Percentiles rank a stretch among this genome's conserved stretches.
Conservation (phyloP, 2,113 vertebrate genomes). For the Thomomys bottae region DNA sequence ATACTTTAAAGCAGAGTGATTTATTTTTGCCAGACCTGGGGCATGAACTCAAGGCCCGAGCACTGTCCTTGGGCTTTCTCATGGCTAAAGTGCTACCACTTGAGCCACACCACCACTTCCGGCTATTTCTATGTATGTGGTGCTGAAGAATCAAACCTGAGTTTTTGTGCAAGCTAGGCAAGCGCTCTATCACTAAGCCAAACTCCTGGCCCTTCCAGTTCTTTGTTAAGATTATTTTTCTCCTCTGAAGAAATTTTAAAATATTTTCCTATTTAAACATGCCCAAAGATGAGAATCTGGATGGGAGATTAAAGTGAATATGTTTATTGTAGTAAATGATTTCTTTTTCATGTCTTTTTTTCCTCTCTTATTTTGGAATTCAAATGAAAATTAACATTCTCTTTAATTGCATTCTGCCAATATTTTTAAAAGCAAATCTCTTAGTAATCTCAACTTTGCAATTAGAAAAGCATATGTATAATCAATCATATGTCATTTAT, state of each 20-base stretch:
- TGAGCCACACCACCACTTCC: too few relatives aligned
- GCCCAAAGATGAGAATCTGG: background rate
- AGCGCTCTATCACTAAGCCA: too few relatives aligned
- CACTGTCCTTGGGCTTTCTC: too few relatives aligned
- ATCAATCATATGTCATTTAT: background rate
- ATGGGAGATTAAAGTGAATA: conserved; percentile 17
- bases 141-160: too few relatives aligned
- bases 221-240: background rate
- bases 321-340: background rate
- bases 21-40: background rate
- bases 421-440: background rate
- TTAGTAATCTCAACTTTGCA: conserved; percentile 27
- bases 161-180: too few relatives aligned
- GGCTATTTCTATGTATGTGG: too few relatives aligned
- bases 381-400: conserved; percentile 44
- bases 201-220: too few relatives aligned
- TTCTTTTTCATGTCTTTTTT: conserved; percentile 1
- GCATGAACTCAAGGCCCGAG: too few relatives aligned
- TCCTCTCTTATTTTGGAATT: conserved; percentile 29
- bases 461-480: conserved; percentile 10
- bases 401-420: background rate
- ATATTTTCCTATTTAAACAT: background rate
- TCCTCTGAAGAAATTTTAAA: background rate
- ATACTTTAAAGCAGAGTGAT: background rate
- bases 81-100: too few relatives aligned